Evolutionary conservation across 2,113 vertebrate species (phyloP).

Genomic region (Phyllopteryx taeniolatus): DNA sequence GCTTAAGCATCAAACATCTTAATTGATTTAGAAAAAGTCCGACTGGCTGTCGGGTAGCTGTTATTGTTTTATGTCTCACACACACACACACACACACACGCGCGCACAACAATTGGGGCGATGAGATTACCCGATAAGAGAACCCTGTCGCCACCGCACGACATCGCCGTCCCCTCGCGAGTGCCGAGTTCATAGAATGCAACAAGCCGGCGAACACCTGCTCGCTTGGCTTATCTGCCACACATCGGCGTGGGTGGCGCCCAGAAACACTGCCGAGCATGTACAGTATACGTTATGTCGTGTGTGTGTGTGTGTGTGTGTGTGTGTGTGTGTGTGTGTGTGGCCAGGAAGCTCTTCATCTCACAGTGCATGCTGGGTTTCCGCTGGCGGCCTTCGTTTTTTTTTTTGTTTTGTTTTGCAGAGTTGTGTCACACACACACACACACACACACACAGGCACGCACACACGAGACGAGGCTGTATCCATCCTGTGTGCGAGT

Average conservation of each 20-base stretch:
- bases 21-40: not conserved
- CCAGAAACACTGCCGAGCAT: constrained; percentile 5
- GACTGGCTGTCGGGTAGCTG: not conserved
- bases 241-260: constrained; percentile 60
- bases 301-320: constrained; percentile 25
- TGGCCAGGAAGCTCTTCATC: constrained; percentile 68
- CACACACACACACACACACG: not conserved
- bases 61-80: not conserved
- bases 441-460: constrained; percentile 54
- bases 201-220: constrained; percentile 64
- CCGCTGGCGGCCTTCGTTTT: constrained; percentile 58
- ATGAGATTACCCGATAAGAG: constrained; percentile 46
- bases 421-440: constrained; percentile 55
- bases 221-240: constrained; percentile 52
- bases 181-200: constrained; percentile 45
- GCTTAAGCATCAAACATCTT: not conserved
- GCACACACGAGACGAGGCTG: constrained; percentile 53
- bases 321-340: constrained; percentile 36
- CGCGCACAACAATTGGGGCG: not conserved
- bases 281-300: too few species aligned
- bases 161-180: constrained; percentile 34
- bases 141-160: constrained; percentile 20
- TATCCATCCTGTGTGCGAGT: constrained; percentile 30
- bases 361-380: constrained; percentile 59
- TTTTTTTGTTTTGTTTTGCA: constrained; percentile 10